Evolutionary conservation across 1,140 invertebrate species (phyloP), one percentile per base, ranked within the genome.

Genomic region (Bombus ignitus): DNA sequence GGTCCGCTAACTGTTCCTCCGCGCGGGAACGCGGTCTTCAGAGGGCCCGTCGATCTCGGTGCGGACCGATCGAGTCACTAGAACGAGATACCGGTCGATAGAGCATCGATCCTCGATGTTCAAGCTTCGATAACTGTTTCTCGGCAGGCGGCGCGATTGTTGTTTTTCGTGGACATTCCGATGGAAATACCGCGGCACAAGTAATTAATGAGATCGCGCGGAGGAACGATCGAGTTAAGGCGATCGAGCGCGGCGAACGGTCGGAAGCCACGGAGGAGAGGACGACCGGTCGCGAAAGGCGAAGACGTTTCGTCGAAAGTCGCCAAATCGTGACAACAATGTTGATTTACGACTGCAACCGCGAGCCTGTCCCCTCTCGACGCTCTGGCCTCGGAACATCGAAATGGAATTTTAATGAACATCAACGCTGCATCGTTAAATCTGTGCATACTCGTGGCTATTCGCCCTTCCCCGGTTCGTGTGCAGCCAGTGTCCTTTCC

Each of bases 391-490:
- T 22, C 22, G 42, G 44, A 47, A 53, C 68, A 53, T 72, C 79
- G 79, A 81, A 81, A 81, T 71, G 79, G 79, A 81, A 81, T 81
- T 81, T 81, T 81, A 81, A 81, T 42, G 68, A 81, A 81, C 79
- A 72, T 72, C 66, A 53, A 81, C 68, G 68, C 68, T 25, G 73
- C 79, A 68, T 79, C 70, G 44, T 81, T 81, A 81, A 81, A 81
- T 59, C 77, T n/a, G 59, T 65, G 77, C 65, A 79, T 37, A 79
- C 77, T 68, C 66, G 77, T 39, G 37, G 35, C 42, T 42, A 25
- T 2, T 44, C 62, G 13, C 57, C 77, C 39, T 79, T 66, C n/a
- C 22, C 10, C 42, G 18, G 65, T 10, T 53, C 18, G 47, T 53
- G 37, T 8, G 37, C 42, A 42, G 5, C 39, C 59, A 72, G 39